phyloP scores from a whole-genome alignment of 2,888 invertebrate genomes.

The Chalcis sispes region DNA sequence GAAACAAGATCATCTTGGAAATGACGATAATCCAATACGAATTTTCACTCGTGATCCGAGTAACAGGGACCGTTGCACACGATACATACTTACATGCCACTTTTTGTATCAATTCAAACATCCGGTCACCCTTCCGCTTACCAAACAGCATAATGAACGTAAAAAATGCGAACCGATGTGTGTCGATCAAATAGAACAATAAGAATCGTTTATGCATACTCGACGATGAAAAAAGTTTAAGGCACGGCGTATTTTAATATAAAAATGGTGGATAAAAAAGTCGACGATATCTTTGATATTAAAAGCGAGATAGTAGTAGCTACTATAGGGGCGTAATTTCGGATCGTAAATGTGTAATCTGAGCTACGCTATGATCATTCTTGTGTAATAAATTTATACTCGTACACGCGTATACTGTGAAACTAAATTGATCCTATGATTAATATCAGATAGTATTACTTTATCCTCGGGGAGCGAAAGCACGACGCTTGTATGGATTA shows the following conservation, averaged over 20 bases:
- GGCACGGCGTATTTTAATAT: conserved; percentile 11
- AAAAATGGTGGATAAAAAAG: neutral
- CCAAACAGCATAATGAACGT: neutral
- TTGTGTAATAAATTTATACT: too few species aligned
- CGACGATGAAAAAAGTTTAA: neutral
- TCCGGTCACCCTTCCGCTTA: conserved; percentile 17
- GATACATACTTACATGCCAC: neutral
- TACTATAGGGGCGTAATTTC: neutral
- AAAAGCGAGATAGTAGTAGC: neutral
- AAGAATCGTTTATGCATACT: neutral
- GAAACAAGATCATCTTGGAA: conserved; percentile 31
- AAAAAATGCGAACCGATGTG: conserved; percentile 40
- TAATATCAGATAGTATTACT: too few species aligned
- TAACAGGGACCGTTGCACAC: neutral
- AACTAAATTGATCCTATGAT: too few species aligned
- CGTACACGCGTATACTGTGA: too few species aligned
- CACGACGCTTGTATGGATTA: too few species aligned
- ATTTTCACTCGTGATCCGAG: neutral
- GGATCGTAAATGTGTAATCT: neutral
- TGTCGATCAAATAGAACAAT: conserved; percentile 23
- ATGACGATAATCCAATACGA: conserved; percentile 1
- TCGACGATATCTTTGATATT: conserved; percentile 12
- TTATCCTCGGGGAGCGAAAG: too few species aligned
- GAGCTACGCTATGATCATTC: too few species aligned
- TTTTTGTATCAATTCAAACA: conserved; percentile 36